phyloP scores from a whole-genome alignment of 1,140 invertebrate species.

The Macrostomum lignano region DNA sequence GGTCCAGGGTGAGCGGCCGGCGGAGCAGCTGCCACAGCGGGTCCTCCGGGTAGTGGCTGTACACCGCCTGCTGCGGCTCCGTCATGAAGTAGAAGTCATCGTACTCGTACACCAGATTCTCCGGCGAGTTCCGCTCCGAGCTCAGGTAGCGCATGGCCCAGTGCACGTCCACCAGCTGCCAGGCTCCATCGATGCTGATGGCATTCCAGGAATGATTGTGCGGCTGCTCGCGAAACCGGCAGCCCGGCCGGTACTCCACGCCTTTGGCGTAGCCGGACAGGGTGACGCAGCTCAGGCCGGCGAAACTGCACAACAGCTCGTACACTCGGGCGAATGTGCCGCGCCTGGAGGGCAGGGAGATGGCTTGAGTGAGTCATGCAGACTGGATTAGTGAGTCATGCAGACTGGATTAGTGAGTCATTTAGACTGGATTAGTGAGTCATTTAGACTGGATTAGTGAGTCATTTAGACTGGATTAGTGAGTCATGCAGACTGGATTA shows the following conservation, averaged over 20 bases:
- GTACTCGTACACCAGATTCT: slow-evolving; percentile 22
- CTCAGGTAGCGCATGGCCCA: slow-evolving; percentile 25
- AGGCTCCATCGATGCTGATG: slow-evolving; percentile 21
- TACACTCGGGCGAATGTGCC: slow-evolving; percentile 95
- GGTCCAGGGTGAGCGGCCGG: slow-evolving; percentile 5
- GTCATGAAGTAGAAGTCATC: slow-evolving; percentile 29
- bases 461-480: too few relatives aligned
- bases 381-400: too few relatives aligned
- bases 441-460: too few relatives aligned
- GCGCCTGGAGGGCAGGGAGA: too few relatives aligned
- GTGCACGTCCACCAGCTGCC: slow-evolving; percentile 27
- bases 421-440: too few relatives aligned
- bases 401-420: too few relatives aligned
- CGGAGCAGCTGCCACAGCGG: slow-evolving; percentile 21
- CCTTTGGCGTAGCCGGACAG: slow-evolving; percentile 95
- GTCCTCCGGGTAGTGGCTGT: slow-evolving; percentile 25
- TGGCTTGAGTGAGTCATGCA: too few relatives aligned
- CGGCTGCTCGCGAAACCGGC: slow-evolving; percentile 18
- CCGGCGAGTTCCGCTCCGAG: slow-evolving; percentile 3
- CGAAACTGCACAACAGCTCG: slow-evolving; percentile 54
- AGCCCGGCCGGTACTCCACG: slow-evolving; percentile 72
- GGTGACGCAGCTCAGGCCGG: slow-evolving; percentile 81
- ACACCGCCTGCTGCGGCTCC: slow-evolving; percentile 17
- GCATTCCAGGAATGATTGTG: slow-evolving; percentile 29
- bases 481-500: too few relatives aligned